phyloP scores from a whole-genome alignment of 2,797 vertebrate genomes.

The Threskiornis aethiopicus region DNA sequence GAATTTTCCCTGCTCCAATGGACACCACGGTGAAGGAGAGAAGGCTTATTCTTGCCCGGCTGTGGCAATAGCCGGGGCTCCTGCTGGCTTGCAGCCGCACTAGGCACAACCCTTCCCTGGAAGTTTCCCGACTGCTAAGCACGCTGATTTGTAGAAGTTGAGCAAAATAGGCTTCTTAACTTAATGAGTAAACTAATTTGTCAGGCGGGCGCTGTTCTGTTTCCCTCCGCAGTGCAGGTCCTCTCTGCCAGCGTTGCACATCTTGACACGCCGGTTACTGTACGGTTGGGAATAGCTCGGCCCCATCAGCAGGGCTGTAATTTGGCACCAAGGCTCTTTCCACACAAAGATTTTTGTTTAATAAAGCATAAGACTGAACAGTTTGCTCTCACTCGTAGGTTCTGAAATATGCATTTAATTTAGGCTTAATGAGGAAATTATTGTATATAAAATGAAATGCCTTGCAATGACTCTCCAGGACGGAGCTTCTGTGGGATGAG shows the following conservation, averaged over 20 bases:
- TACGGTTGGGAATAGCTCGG: neutral
- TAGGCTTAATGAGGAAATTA: conserved; percentile 58
- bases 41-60: neutral
- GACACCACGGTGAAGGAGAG: too few species aligned
- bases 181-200: neutral
- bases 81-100: rapidly evolving
- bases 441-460: conserved; percentile 14
- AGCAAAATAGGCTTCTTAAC: neutral
- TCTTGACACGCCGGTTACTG: neutral
- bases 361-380: conserved; percentile 29
- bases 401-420: conserved; percentile 70
- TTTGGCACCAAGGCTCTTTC: conserved; percentile 27
- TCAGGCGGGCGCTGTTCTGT: neutral
- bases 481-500: neutral
- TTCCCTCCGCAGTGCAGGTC: neutral
- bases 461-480: neutral
- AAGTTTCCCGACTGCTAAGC: neutral
- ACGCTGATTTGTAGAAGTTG: neutral
- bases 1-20: rapidly evolving
- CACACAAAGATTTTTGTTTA: conserved; percentile 28
- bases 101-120: neutral
- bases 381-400: conserved; percentile 35
- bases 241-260: neutral
- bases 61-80: neutral
- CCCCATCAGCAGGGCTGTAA: neutral